Percentiles rank a stretch among this genome's conserved stretches.
Conservation (phyloP, 2,797 vertebrate species). For the Fistularia tabacaria region DNA sequence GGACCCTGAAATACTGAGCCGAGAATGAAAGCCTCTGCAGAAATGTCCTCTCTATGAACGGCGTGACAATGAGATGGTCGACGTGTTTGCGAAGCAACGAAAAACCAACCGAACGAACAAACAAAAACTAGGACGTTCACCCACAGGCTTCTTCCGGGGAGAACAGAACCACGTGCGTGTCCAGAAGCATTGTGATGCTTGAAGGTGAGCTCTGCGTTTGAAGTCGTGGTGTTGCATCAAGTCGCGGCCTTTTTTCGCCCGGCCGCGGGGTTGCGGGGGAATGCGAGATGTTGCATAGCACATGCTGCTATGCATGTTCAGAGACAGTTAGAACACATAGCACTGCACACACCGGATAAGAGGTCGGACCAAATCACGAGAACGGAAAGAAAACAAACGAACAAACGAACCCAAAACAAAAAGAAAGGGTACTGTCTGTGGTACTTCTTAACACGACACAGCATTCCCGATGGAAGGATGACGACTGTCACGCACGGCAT, state of each 20-base stretch:
- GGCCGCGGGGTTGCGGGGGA: slow-evolving; percentile 51
- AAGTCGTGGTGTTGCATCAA: slow-evolving; percentile 67
- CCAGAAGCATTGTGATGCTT: slow-evolving; percentile 55
- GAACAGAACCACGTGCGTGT: slow-evolving; percentile 51
- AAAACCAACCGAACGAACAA: slow-evolving; percentile 28
- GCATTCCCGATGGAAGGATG: slow-evolving; percentile 71
- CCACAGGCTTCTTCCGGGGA: slow-evolving; percentile 44
- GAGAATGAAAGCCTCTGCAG: slow-evolving; percentile 52
- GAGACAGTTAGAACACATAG: slow-evolving; percentile 71
- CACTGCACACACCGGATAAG: slow-evolving; percentile 70
- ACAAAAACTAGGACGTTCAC: slow-evolving; percentile 40
- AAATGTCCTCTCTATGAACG: slow-evolving; percentile 41
- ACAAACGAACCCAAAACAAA: slow-evolving; percentile 7
- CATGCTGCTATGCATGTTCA: slow-evolving; percentile 79
- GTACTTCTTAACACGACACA: slow-evolving; percentile 69
- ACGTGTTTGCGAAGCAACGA: slow-evolving; percentile 40
- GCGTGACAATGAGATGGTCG: slow-evolving; percentile 45
- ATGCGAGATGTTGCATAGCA: slow-evolving; percentile 71
- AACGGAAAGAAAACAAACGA: slow-evolving; percentile 32
- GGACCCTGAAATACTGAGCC: slow-evolving; percentile 56
- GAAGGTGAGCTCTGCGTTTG: slow-evolving; percentile 60
- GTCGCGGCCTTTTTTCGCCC: slow-evolving; percentile 35
- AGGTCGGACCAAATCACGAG: slow-evolving; percentile 67
- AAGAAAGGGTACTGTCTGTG: slow-evolving; percentile 57
- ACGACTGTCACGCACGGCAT: slow-evolving; percentile 67